Evolutionary conservation across 2,113 vertebrate genomes (phyloP), one percentile per base, ranked within the genome.

Genomic region (Muntiacus reevesi): DNA sequence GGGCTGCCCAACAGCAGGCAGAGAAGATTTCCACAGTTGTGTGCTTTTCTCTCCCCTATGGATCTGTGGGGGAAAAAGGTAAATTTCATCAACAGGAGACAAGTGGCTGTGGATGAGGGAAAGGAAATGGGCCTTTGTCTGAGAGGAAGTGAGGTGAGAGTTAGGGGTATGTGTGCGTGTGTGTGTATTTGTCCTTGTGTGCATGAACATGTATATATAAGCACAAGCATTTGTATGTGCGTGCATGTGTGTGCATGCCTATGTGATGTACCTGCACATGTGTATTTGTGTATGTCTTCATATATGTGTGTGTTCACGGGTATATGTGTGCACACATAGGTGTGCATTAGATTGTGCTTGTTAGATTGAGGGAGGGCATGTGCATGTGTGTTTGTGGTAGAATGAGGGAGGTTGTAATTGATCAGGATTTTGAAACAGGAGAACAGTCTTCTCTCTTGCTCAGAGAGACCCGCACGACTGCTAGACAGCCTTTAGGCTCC

Each of bases 61-160:
- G 16, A 1, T 23, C 12, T 3, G 40, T 1, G 1, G 11, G 15
- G 54, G 15, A 2, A 5, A 3, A 30, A 78, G 60, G 40, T 54
- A 64, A 21, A 30, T 93, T 81, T 96, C 82, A 50, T 16, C 17
- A 52, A 27, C 13, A 60, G 27, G n/a, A 2, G 23, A 64, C 1
- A 6, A 43, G 2, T 81, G 33, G 89, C 2, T 30, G 11, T 52
- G 33, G 74, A 40, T 40, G 33, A 86, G 28, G n/a, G 45, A 47
- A 84, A 82, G n/a, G 43, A 86, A 90, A 13, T 16, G 52, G 21
- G 11, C 11, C 36, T 79, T 43, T 43, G 30, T 47, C n/a, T 62
- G 27, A 95, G 55, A 89, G 27, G 27, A 83, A 87, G 3, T 21
- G 40, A 81, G 40, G 52, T 10, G 6, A 86, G 25, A 13, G 10